These are phyloP conservation scores for Camponotus floridanus DNA, from an alignment of 1,140 invertebrate genomes.

Conservation along the genomic window DNA sequence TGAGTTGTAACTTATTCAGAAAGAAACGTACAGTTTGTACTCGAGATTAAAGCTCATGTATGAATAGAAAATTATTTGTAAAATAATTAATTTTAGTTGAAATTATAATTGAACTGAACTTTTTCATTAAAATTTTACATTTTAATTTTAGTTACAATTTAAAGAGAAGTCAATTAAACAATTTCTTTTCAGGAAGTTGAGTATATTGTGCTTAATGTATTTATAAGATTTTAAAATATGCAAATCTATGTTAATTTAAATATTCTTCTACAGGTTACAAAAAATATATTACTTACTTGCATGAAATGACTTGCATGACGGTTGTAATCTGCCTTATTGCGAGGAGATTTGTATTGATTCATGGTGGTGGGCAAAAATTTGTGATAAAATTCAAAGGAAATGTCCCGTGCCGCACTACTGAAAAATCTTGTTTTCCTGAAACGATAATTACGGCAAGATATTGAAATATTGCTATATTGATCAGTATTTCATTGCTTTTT, in stretches of 20 bases:
- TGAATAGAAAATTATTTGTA: not conserved
- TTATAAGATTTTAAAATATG: too few species aligned
- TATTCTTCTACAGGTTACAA: not conserved
- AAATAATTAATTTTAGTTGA: not conserved
- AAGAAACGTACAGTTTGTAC: not conserved
- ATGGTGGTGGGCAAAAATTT: slow-evolving; percentile 1
- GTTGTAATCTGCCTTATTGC: not conserved
- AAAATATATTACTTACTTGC: slow-evolving; percentile 24
- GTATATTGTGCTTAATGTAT: too few species aligned
- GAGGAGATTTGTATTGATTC: slow-evolving; percentile 24
- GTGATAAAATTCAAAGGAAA: not conserved
- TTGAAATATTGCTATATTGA: not conserved
- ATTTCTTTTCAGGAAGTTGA: not conserved
- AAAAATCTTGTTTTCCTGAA: slow-evolving; percentile 37
- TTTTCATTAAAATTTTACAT: not conserved
- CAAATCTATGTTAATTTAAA: not conserved
- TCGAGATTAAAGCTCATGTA: not conserved
- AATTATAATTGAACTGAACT: too few species aligned
- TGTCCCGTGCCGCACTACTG: not conserved
- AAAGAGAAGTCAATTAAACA: not conserved
- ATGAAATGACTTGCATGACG: not conserved
- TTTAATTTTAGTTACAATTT: not conserved
- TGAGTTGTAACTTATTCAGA: not conserved
- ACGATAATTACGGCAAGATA: not conserved
- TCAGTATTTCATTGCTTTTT: not conserved